phyloP scores from a whole-genome alignment of 2,888 invertebrate species.

The Idaea biselata region DNA sequence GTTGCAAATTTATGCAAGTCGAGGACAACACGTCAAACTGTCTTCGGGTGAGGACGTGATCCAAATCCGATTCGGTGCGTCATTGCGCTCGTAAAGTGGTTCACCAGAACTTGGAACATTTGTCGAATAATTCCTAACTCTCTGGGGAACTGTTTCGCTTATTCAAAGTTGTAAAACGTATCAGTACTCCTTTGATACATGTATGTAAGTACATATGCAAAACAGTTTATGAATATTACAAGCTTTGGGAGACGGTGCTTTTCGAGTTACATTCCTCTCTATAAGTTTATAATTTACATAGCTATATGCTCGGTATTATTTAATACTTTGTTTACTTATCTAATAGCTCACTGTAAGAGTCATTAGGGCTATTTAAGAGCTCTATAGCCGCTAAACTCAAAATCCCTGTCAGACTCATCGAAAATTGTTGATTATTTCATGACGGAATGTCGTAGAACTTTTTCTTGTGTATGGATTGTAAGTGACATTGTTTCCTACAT shows the following conservation, averaged over 20 bases:
- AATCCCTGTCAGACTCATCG: too few species aligned
- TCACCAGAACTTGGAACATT: constrained; percentile 64
- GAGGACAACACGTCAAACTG: constrained; percentile 75
- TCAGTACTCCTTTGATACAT: constrained; percentile 1
- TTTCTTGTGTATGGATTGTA: too few species aligned
- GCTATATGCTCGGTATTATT: background rate
- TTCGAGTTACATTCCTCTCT: background rate
- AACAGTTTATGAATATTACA: constrained; percentile 4
- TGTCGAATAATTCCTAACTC: constrained; percentile 58
- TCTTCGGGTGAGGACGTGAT: constrained; percentile 57
- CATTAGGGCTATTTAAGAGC: too few species aligned
- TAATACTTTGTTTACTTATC: background rate
- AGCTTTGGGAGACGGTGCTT: background rate
- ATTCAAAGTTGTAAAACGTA: constrained; percentile 4
- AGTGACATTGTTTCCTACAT: too few species aligned
- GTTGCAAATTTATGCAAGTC: constrained; percentile 79
- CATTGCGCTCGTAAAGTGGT: constrained; percentile 70
- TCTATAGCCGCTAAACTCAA: too few species aligned
- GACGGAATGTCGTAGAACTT: too few species aligned
- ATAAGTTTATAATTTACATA: background rate
- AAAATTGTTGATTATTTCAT: too few species aligned
- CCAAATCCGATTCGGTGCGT: constrained; percentile 69
- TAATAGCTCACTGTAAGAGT: too few species aligned
- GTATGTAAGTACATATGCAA: constrained; percentile 3
- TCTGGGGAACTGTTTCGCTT: background rate